Percentiles rank a stretch among this genome's conserved stretches.
These are phyloP conservation scores for Porites lobata DNA, from an alignment of 92 coral and sea anemone species.

Conservation along the genomic window DNA sequence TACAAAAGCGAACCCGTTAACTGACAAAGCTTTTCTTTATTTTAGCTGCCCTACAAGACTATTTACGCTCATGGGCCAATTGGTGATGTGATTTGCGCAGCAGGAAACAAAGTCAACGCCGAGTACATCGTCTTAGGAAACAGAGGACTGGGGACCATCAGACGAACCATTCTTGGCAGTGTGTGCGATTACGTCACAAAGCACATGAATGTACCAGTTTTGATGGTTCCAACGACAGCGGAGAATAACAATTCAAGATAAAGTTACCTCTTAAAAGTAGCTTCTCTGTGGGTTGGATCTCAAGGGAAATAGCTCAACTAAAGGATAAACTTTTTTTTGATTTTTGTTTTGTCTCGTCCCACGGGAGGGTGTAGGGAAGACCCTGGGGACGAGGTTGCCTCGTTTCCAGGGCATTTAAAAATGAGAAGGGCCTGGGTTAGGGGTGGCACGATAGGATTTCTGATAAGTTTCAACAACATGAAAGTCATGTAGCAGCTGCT, in stretches of 20 bases:
- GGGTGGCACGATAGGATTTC: too few species aligned
- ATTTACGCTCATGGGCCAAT: slow-evolving; percentile 76
- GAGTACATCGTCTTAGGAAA: slow-evolving; percentile 86
- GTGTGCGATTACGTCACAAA: slow-evolving; percentile 89
- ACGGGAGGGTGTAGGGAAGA: too few species aligned
- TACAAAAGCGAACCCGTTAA: neutral
- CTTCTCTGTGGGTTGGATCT: neutral
- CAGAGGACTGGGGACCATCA: slow-evolving; percentile 89
- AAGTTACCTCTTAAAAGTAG: neutral
- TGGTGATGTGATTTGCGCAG: slow-evolving; percentile 86
- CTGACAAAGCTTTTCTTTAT: neutral
- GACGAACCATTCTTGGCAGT: slow-evolving; percentile 95
- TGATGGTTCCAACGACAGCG: slow-evolving; percentile 74
- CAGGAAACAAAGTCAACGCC: slow-evolving; percentile 77
- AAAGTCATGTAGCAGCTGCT: too few species aligned
- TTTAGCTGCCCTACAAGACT: slow-evolving; percentile 69
- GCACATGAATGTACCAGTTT: slow-evolving; percentile 77
- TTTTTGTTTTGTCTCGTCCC: too few species aligned
- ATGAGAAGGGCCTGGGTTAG: too few species aligned
- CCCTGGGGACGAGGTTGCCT: too few species aligned
- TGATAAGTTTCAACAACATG: too few species aligned
- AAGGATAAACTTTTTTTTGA: too few species aligned
- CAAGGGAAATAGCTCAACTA: too few species aligned
- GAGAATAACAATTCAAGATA: neutral
- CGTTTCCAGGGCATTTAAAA: too few species aligned